Evolutionary conservation across 1,140 invertebrate species (phyloP), one percentile per base, ranked within the genome.

Genomic region (Magallana ariakensis): DNA sequence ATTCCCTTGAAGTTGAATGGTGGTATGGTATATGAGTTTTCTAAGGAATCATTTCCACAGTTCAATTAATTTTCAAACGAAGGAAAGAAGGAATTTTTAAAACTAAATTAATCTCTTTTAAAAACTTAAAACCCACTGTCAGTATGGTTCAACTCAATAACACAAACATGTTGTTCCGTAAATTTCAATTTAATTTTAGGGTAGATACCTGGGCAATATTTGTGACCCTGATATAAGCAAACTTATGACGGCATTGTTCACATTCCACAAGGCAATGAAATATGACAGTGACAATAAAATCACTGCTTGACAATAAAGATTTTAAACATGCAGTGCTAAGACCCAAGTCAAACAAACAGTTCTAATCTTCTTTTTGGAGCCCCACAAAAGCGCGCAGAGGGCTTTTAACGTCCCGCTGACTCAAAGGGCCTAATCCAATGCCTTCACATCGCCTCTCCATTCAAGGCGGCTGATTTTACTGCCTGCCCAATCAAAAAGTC

Each of bases 271-370:
- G 33, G 26, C 66, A 75, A 75, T 75, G 66, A 75, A 75, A 75
- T 75, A 75, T 75, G 66, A 75, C 66, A 75, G 22, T 75, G 66
- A 75, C 66, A 75, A 75, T 75, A 75, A 75, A 75, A 75, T 75
- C 66, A 75, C 66, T 22, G 22, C 22, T 26, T 75, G 66, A 75
- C 66, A 75, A 75, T 75, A 75, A 75, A 75, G 66, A 75, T 75
- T 75, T 60, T 75, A 22, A 75, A 75, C 66, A 75, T 75, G 66
- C 66, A 75, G 66, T 75, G 66, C 66, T 75, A 75, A 75, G 66
- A 19, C 22, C 66, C 66, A 75, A 75, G 66, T 75, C 66, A 75
- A 75, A 75, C 66, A 75, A 75, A 75, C 66, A 75, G 7, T 75
- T 22, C 66, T 75, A 75, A 75, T 75, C 66, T 75, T 75, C 22